Conservation (phyloP, 2,797 vertebrate genomes). For the Micropoecilia bifurca region DNA sequence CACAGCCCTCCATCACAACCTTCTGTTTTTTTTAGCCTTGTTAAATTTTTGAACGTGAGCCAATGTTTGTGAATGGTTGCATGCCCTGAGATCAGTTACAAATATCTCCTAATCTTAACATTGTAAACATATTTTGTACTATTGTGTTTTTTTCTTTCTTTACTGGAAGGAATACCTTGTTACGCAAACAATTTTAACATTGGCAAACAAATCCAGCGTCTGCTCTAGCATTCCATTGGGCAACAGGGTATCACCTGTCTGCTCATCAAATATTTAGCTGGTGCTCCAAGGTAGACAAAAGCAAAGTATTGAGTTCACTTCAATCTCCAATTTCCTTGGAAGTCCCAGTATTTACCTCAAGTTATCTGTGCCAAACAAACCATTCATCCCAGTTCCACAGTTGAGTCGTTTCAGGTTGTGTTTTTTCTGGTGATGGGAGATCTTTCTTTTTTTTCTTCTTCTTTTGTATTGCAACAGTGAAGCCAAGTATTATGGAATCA, state of each 20-base stretch:
- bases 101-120: neutral
- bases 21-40: neutral
- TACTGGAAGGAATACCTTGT: neutral
- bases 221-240: conserved; percentile 62
- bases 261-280: conserved; percentile 74
- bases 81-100: conserved; percentile 2
- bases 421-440: neutral
- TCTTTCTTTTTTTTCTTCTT: neutral
- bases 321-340: conserved; percentile 62
- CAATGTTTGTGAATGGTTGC: conserved; percentile 6
- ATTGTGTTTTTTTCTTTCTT: neutral
- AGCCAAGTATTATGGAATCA: neutral
- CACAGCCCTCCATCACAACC: neutral
- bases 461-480: neutral
- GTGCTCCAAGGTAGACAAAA: conserved; percentile 60
- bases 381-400: conserved; percentile 27
- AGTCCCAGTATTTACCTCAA: conserved; percentile 22
- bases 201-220: neutral
- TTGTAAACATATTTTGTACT: neutral
- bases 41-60: neutral
- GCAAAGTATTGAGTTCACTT: conserved; percentile 67
- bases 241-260: conserved; percentile 69
- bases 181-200: neutral
- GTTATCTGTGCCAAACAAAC: conserved; percentile 32
- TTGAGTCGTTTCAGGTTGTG: conserved; percentile 8